A percentile compares a stretch with the other conserved stretches of the same genome.
phyloP scores from a whole-genome alignment of 2,113 vertebrate species.

The Notechis scutatus region DNA sequence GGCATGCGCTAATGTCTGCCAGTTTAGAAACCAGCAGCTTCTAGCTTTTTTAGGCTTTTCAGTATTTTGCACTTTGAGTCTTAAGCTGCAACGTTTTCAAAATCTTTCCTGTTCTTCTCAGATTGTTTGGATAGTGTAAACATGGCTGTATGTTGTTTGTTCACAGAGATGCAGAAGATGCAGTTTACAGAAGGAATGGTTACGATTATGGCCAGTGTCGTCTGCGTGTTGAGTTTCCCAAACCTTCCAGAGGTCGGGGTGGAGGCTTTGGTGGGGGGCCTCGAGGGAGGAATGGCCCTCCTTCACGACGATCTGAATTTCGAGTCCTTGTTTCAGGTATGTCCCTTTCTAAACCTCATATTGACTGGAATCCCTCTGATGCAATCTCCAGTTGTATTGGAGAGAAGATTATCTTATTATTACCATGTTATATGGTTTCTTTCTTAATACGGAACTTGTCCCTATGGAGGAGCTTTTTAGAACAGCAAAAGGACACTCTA shows the following conservation, averaged over 20 bases:
- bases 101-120: background rate
- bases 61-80: background rate
- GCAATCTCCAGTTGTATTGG: conserved; percentile 12
- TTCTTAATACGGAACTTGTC: conserved; percentile 27
- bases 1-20: background rate
- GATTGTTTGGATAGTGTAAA: conserved; percentile 16
- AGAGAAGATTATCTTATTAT: background rate
- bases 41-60: background rate
- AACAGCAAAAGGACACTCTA: background rate
- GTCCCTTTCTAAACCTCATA: conserved; percentile 37
- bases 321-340: conserved; percentile 89
- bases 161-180: conserved; percentile 85
- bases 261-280: conserved; percentile 71
- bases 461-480: conserved; percentile 25
- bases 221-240: conserved; percentile 89
- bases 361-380: conserved; percentile 31
- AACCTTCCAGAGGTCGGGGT: conserved; percentile 71
- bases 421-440: background rate
- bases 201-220: conserved; percentile 84
- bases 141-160: conserved; percentile 48
- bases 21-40: background rate
- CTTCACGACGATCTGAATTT: conserved; percentile 88
- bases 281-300: conserved; percentile 80
- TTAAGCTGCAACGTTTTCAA: background rate
- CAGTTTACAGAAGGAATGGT: conserved; percentile 84